These are phyloP conservation scores for Drosophila longiperda DNA, from an alignment of 2,888 invertebrate species.

Conservation along the genomic window DNA sequence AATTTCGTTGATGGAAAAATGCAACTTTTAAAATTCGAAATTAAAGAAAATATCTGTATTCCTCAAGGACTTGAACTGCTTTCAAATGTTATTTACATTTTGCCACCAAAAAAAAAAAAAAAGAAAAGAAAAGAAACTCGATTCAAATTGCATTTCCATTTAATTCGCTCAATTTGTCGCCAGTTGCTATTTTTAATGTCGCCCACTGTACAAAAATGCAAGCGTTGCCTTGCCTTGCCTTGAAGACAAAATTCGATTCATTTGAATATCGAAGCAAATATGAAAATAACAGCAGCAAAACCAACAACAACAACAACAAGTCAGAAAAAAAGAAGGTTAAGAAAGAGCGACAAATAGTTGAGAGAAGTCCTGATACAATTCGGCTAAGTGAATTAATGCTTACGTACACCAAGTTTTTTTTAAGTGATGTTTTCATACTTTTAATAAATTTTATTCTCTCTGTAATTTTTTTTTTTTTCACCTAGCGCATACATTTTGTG, in stretches of 20 bases:
- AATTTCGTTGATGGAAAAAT: neutral
- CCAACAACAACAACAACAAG: neutral
- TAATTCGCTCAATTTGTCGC: constrained; percentile 60
- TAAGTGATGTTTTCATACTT: constrained; percentile 37
- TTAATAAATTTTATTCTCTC: constrained; percentile 3
- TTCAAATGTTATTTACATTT: constrained; percentile 22
- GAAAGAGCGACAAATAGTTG: constrained; percentile 15
- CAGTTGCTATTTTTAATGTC: constrained; percentile 46
- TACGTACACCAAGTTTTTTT: constrained; percentile 48
- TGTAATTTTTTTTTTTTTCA: constrained; percentile 29
- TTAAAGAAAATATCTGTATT: neutral
- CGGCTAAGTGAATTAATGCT: constrained; percentile 69
- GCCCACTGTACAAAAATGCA: constrained; percentile 40
- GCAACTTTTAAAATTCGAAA: neutral
- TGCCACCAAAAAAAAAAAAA: neutral
- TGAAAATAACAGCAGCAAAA: constrained; percentile 2
- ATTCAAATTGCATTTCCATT: constrained; percentile 49
- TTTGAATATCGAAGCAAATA: constrained; percentile 54
- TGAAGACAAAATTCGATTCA: constrained; percentile 47
- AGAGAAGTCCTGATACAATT: constrained; percentile 22
- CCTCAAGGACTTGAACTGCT: constrained; percentile 5
- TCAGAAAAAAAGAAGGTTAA: neutral
- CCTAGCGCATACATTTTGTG: constrained; percentile 53
- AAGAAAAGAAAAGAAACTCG: constrained; percentile 6
- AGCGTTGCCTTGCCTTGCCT: constrained; percentile 42